Conservation (phyloP, 2,888 invertebrate genomes). For the Caradrina kadenii region DNA sequence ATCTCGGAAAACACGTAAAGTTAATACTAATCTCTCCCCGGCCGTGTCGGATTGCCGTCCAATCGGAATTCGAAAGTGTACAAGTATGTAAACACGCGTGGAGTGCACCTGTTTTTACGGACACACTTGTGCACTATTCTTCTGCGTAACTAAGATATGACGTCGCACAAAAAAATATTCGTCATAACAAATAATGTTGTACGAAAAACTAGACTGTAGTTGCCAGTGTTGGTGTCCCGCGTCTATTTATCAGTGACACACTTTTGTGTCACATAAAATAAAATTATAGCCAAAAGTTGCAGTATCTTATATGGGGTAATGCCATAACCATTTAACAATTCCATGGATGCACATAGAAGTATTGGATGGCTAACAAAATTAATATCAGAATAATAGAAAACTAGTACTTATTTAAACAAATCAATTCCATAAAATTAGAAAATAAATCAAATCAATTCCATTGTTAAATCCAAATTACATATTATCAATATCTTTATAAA, state of each 20-base stretch:
- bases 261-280: conserved; percentile 79
- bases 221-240: conserved; percentile 31
- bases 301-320: conserved; percentile 64
- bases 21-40: too few species aligned
- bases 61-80: too few species aligned
- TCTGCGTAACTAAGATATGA: too few species aligned
- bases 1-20: too few species aligned
- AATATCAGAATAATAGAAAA: too few species aligned
- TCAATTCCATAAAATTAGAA: too few species aligned
- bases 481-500: not conserved
- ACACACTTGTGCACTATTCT: too few species aligned
- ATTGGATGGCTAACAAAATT: not conserved
- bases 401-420: too few species aligned
- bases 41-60: too few species aligned
- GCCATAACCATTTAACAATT: not conserved
- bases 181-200: conserved; percentile 13
- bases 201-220: conserved; percentile 15
- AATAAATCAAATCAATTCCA: not conserved
- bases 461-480: not conserved
- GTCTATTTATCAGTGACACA: conserved; percentile 71
- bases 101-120: too few species aligned
- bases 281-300: conserved; percentile 77
- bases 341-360: not conserved
- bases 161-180: too few species aligned
- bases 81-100: too few species aligned